Base-by-base conservation (phyloP, 2,888 invertebrate species). In the Ormyrus thymus region DNA sequence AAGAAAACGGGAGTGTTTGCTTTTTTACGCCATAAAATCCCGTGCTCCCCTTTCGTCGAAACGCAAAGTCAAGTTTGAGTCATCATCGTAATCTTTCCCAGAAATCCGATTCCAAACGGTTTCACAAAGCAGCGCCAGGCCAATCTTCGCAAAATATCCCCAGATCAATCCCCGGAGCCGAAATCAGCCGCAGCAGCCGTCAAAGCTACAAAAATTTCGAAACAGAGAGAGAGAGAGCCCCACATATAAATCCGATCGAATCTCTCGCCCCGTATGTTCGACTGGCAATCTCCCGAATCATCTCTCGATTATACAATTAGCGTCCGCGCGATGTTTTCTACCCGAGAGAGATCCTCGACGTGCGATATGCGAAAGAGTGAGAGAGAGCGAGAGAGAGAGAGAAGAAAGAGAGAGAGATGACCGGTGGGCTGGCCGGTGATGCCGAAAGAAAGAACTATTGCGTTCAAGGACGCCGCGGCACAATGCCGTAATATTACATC, bases 391-490 rank as follows among this genome's bases (percentile, higher is more conserved):
- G 29, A 29, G 29, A 29, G 3, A 29, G 29, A 29, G 29, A 29
- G 29, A n/a, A n/a, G n/a, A n/a, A n/a, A n/a, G n/a, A n/a, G n/a
- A n/a, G n/a, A n/a, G n/a, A 29, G 29, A 29, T 29, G 29, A 29
- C 29, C 50, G 72, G 4, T 11, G 48, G 56, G 62, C 13, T 45
- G 56, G 13, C 53, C 8, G 29, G 45, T 53, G 53, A 29, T 15
- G 29, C 50, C 11, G 53, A 43, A 8, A 29, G 53, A 46, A 13
- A 58, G 13, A 65, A 45, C 48, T 61, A 79, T 80, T 77, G 80
- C 73, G 77, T 80, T 80, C 80, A 80, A 80, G 80, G 80, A 77
- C 80, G 74, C 45, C 69, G 61, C 46, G 46, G 43, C 50, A 76
- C 76, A 77, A 78, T 71, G 71, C 77, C 29, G 80, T 70, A 75